phyloP scores from a whole-genome alignment of 2,888 invertebrate genomes.

The Phragmatobia fuliginosa region DNA sequence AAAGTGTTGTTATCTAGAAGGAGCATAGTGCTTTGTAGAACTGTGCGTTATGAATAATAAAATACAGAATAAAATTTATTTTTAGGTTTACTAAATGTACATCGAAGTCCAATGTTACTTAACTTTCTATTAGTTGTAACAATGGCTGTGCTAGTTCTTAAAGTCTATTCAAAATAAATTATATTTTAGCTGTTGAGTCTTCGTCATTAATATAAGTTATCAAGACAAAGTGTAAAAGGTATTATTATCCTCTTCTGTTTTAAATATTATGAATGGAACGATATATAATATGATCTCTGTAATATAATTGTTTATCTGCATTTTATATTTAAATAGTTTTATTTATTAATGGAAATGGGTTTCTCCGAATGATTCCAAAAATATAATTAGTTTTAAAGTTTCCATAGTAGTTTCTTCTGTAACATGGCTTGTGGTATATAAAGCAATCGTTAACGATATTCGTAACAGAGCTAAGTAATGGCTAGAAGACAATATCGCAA shows the following conservation, averaged over 20 bases:
- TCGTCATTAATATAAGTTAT: conserved; percentile 24
- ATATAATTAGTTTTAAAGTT: conserved; percentile 46
- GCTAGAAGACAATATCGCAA: conserved; percentile 36
- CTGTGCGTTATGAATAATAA: not conserved
- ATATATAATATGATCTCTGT: conserved; percentile 59
- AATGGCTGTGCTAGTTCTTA: conserved; percentile 63
- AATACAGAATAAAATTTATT: conserved; percentile 14
- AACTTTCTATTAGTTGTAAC: conserved; percentile 57
- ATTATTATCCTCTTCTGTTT: conserved; percentile 23
- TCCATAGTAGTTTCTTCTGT: conserved; percentile 27
- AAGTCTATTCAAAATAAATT: conserved; percentile 22
- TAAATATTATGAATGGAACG: conserved; percentile 39
- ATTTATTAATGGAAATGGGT: conserved; percentile 53
- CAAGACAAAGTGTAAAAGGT: conserved; percentile 37
- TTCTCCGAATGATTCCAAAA: conserved; percentile 54
- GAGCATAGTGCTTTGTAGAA: not conserved
- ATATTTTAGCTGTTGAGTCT: conserved; percentile 24
- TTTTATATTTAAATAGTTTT: conserved; percentile 53
- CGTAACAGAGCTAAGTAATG: conserved; percentile 31
- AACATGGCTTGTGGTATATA: conserved; percentile 7
- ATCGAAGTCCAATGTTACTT: conserved; percentile 65
- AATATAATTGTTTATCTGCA: conserved; percentile 52
- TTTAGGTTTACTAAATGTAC: conserved; percentile 30
- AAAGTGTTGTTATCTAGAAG: not conserved
- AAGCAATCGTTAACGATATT: conserved; percentile 13